Conservation (phyloP, 2,113 vertebrate species). For the Anser brachyrhynchus region DNA sequence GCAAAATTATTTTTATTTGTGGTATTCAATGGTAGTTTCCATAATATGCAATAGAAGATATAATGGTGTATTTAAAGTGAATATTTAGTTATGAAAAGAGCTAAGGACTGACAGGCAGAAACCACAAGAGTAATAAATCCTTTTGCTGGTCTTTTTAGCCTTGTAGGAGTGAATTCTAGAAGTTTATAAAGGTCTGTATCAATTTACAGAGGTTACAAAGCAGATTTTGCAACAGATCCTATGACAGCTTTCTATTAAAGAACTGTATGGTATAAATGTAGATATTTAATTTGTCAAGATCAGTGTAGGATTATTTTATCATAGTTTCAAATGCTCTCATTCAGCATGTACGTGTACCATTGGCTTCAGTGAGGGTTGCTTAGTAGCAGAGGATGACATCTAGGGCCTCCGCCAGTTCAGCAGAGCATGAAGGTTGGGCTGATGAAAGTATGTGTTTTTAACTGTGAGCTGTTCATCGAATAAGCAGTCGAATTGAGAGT, state of each 20-base stretch:
- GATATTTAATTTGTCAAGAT: background rate
- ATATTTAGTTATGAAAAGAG: background rate
- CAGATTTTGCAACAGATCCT: background rate
- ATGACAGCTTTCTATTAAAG: background rate
- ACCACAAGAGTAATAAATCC: background rate
- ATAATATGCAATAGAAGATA: background rate
- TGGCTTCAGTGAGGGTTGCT: background rate
- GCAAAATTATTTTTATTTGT: background rate
- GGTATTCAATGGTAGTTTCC: background rate
- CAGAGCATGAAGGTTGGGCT: background rate
- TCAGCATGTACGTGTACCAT: background rate
- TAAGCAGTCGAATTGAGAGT: background rate
- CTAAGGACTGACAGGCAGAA: background rate
- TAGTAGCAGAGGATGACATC: background rate
- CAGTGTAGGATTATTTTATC: background rate
- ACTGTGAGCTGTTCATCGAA: background rate
- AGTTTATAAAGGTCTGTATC: background rate
- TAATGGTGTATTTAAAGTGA: background rate
- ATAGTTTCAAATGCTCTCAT: background rate
- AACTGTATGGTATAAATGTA: background rate
- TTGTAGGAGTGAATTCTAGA: background rate
- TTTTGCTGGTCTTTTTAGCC: background rate
- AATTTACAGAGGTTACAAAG: background rate
- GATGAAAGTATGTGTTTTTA: background rate
- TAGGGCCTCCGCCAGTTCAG: background rate